Evolutionary conservation across 2,113 vertebrate species (phyloP).

Genomic region (Macrotis lagotis): DNA sequence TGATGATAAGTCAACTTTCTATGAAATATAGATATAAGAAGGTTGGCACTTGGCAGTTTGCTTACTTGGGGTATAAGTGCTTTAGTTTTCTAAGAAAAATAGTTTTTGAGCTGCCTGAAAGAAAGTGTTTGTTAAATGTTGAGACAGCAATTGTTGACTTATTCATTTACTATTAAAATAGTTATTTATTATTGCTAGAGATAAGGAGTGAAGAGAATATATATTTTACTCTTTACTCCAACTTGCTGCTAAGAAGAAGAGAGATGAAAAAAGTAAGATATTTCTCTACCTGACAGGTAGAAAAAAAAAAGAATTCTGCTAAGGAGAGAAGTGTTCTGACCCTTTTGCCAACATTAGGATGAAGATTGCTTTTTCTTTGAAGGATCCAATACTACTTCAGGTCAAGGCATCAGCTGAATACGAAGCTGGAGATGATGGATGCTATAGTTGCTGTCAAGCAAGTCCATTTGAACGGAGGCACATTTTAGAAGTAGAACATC

Average conservation of each 20-base stretch:
- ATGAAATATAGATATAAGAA: neutral
- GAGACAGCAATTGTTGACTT: neutral
- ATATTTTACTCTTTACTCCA: neutral
- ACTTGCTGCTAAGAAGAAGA: neutral
- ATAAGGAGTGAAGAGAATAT: neutral
- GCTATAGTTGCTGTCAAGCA: neutral
- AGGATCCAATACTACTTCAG: neutral
- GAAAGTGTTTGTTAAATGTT: neutral
- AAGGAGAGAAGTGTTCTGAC: neutral
- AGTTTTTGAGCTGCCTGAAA: neutral
- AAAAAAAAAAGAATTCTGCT: neutral
- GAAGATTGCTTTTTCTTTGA: neutral
- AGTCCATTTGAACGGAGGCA: neutral
- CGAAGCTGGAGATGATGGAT: neutral
- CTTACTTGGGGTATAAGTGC: neutral
- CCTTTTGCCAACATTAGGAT: neutral
- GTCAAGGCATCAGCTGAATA: neutral
- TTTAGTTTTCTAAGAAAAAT: neutral
- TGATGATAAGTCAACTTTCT: neutral
- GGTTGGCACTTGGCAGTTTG: neutral
- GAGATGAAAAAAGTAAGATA: neutral
- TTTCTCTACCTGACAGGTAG: neutral
- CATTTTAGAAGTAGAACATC: neutral
- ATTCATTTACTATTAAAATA: too few relatives aligned
- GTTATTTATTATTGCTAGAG: neutral